These are phyloP conservation scores for Cotesia congregata DNA, from an alignment of 2,888 invertebrate genomes.

Conservation along the genomic window DNA sequence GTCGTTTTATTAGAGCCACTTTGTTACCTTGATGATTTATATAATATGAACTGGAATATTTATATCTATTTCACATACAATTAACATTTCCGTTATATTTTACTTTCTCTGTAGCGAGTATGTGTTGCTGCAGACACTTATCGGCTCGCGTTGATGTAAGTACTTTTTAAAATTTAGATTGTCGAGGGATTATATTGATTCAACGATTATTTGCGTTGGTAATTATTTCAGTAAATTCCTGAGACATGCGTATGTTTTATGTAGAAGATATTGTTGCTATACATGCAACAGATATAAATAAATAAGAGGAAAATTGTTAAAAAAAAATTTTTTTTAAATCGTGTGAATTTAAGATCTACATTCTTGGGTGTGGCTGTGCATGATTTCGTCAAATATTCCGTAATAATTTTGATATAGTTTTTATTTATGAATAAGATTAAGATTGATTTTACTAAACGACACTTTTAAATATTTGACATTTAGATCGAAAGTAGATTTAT, in stretches of 20 bases:
- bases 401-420: background rate
- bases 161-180: background rate
- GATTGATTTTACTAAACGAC: background rate
- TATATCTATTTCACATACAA: conserved; percentile 22
- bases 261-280: no score
- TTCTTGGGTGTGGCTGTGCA: background rate
- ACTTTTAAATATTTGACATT: background rate
- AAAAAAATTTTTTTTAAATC: background rate
- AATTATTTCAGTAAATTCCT: no score
- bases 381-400: background rate
- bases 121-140: conserved; percentile 1
- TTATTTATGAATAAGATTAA: background rate
- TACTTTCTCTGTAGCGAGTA: conserved; percentile 8
- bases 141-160: background rate
- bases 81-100: conserved; percentile 19
- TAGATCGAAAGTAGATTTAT: background rate
- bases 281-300: no score
- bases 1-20: background rate
- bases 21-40: conserved; percentile 22
- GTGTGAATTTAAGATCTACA: background rate
- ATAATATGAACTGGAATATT: conserved; percentile 8
- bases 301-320: no score
- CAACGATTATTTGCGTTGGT: no score
- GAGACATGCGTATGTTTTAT: no score
- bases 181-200: background rate